These are phyloP conservation scores for Echiichthys vipera DNA, from an alignment of 2,797 vertebrate genomes.

Conservation along the genomic window DNA sequence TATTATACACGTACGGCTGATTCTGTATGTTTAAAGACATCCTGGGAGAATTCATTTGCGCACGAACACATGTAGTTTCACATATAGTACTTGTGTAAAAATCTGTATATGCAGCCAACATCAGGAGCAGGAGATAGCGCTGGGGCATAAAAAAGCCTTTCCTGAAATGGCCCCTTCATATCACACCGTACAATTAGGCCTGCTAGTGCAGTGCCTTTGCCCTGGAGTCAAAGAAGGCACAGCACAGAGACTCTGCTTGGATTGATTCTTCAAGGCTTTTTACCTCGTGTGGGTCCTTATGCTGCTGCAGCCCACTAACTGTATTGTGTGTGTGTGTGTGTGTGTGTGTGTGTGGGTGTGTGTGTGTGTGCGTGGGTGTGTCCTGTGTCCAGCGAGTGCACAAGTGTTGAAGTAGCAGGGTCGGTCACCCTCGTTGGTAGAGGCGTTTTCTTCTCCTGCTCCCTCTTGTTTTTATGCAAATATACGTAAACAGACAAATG, in stretches of 20 bases:
- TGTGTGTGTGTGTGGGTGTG: constrained; percentile 9
- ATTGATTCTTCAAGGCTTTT: constrained; percentile 54
- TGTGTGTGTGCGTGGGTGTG: not conserved
- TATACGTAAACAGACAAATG: constrained; percentile 48
- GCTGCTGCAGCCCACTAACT: constrained; percentile 55
- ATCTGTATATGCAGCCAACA: constrained; percentile 23
- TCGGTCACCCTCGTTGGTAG: constrained; percentile 42
- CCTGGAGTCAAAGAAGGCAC: constrained; percentile 63
- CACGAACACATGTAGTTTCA: not conserved
- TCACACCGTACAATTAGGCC: constrained; percentile 78
- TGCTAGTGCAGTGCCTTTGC: constrained; percentile 50
- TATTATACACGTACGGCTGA: constrained; percentile 43
- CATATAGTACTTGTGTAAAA: constrained; percentile 25
- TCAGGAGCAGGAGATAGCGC: constrained; percentile 37
- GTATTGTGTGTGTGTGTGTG: constrained; percentile 12
- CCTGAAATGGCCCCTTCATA: constrained; percentile 69
- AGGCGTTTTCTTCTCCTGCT: constrained; percentile 33
- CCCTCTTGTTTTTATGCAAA: constrained; percentile 36
- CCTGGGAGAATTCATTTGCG: not conserved
- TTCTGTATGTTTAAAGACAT: constrained; percentile 28
- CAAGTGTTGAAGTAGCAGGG: constrained; percentile 38
- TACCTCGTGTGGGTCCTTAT: constrained; percentile 55
- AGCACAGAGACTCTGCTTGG: constrained; percentile 56
- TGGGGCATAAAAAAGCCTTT: constrained; percentile 68
- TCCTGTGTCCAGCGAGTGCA: constrained; percentile 33